Conservation (phyloP, 2,888 invertebrate genomes). For the Nemapogon koenigi region DNA sequence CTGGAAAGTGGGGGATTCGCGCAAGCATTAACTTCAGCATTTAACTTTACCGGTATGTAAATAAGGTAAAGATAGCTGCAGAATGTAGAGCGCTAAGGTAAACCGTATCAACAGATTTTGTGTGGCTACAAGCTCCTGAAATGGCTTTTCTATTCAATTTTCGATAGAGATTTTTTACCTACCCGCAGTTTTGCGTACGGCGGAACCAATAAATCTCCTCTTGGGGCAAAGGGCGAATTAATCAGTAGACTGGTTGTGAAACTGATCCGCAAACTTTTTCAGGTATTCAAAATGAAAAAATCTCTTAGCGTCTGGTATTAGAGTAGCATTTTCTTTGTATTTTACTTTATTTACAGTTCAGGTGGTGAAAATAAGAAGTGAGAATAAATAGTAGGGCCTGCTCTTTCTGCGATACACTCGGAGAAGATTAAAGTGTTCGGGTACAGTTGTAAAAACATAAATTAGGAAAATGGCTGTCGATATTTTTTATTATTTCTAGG, state of each 20-base stretch:
- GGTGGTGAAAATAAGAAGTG: constrained; percentile 60
- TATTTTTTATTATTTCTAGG: neutral
- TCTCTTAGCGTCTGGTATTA: too few species aligned
- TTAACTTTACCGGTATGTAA: constrained; percentile 31
- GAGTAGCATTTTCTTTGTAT: too few species aligned
- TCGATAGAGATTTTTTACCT: constrained; percentile 64
- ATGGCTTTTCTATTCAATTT: constrained; percentile 66
- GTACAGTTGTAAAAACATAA: constrained; percentile 39
- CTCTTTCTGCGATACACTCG: constrained; percentile 46
- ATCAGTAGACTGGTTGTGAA: constrained; percentile 50
- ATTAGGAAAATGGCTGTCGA: constrained; percentile 32
- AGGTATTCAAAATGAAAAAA: neutral
- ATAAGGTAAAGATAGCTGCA: constrained; percentile 50
- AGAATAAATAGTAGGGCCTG: constrained; percentile 53
- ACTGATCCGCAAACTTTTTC: constrained; percentile 36
- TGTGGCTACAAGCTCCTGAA: constrained; percentile 40
- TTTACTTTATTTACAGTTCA: constrained; percentile 39
- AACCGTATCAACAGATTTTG: constrained; percentile 47
- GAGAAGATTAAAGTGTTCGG: constrained; percentile 58
- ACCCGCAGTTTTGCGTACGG: constrained; percentile 63
- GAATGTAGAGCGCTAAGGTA: constrained; percentile 40
- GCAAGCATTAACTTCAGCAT: constrained; percentile 22
- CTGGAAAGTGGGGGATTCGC: neutral
- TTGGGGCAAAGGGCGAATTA: constrained; percentile 61
- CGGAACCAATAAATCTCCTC: constrained; percentile 62